Evolutionary conservation across 2,113 vertebrate genomes (phyloP).

Genomic region (Struthidea cinerea): DNA sequence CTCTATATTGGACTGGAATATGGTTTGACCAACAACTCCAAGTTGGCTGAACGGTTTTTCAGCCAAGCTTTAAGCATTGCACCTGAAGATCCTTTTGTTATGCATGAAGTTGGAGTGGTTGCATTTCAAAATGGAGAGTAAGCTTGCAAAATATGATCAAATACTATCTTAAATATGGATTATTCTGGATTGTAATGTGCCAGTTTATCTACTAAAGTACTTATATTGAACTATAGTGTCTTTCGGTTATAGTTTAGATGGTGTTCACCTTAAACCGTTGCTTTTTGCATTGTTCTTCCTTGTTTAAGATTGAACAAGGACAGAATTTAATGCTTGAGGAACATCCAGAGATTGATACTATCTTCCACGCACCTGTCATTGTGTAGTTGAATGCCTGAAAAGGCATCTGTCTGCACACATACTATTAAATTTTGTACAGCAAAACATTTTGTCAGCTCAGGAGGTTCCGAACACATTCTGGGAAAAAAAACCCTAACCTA

Average conservation of each 20-base stretch:
- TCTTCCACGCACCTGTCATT: neutral
- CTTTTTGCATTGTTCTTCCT: neutral
- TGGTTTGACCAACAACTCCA: constrained; percentile 97
- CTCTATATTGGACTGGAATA: constrained; percentile 98
- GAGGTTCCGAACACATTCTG: neutral
- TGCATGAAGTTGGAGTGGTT: constrained; percentile 97
- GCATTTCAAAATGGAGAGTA: constrained; percentile 99
- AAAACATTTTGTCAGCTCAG: neutral
- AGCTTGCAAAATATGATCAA: constrained; percentile 57
- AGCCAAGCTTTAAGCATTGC: constrained; percentile 97
- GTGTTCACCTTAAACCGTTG: neutral
- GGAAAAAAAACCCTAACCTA: neutral
- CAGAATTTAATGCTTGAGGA: neutral
- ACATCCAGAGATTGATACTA: neutral
- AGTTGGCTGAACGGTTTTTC: constrained; percentile 96
- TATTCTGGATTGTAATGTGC: neutral
- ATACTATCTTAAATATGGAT: neutral
- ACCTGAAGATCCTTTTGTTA: constrained; percentile 96
- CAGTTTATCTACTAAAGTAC: neutral
- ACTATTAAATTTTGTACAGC: neutral
- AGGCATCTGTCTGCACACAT: neutral
- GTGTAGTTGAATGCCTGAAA: neutral
- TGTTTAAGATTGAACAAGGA: neutral
- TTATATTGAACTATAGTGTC: neutral
- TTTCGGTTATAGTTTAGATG: neutral